Conservation (phyloP, 2,888 invertebrate species). For the Teinopalpus imperialis region DNA sequence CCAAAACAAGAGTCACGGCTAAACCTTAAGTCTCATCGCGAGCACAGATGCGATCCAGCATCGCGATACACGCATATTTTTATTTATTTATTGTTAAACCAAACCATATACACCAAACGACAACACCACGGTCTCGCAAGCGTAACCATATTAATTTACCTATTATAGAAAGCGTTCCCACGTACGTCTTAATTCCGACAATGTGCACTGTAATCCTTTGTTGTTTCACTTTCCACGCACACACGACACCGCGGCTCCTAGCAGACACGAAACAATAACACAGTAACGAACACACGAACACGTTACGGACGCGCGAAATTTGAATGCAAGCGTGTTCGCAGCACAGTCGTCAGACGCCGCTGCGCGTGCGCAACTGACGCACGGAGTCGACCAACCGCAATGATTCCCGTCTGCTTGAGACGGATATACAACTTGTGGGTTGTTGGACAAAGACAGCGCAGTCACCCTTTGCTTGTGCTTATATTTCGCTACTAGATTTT, state of each 20-base stretch:
- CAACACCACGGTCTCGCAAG: slow-evolving; percentile 25
- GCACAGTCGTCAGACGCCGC: slow-evolving; percentile 57
- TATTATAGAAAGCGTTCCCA: slow-evolving; percentile 31
- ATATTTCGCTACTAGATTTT: slow-evolving; percentile 24
- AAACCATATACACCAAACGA: slow-evolving; percentile 14
- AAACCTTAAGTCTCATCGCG: too few species aligned
- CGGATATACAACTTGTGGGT: slow-evolving; percentile 30
- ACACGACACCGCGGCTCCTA: slow-evolving; percentile 32
- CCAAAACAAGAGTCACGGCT: too few species aligned
- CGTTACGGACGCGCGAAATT: slow-evolving; percentile 43
- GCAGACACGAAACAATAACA: slow-evolving; percentile 27
- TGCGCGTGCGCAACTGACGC: slow-evolving; percentile 73
- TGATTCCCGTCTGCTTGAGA: slow-evolving; percentile 46
- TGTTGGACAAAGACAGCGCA: slow-evolving; percentile 6
- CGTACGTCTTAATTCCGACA: slow-evolving; percentile 32
- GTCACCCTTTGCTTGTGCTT: slow-evolving; percentile 2
- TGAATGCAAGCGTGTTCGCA: slow-evolving; percentile 43
- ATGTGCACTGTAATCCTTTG: slow-evolving; percentile 40
- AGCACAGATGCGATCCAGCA: too few species aligned
- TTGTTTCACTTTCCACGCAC: slow-evolving; percentile 37
- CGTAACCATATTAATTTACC: slow-evolving; percentile 27
- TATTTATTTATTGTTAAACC: too few species aligned
- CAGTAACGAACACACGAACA: slow-evolving; percentile 28
- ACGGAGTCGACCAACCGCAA: slow-evolving; percentile 54
- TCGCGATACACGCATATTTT: too few species aligned